Percentiles rank a stretch among this genome's conserved stretches.
These are phyloP conservation scores for Cariama cristata DNA, from an alignment of 2,113 vertebrate species.

Conservation along the genomic window DNA sequence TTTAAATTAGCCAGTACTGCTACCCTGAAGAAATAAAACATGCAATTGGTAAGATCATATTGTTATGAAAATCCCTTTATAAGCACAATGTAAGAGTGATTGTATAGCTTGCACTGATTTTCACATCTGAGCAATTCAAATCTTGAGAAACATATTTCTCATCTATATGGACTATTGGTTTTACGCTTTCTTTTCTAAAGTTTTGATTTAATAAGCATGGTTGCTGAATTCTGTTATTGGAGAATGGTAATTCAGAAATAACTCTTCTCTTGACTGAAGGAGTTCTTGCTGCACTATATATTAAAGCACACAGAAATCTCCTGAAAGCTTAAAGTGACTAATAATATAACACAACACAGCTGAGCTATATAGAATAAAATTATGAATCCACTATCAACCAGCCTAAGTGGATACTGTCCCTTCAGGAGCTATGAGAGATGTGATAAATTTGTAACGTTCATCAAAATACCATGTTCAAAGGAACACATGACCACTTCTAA, in stretches of 20 bases:
- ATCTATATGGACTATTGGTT: conserved; percentile 31
- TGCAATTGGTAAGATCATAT: not conserved
- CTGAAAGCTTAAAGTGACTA: not conserved
- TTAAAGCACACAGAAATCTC: not conserved
- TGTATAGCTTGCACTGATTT: conserved; percentile 16
- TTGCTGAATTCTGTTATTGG: conserved; percentile 38
- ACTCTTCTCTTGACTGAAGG: not conserved
- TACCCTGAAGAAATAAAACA: conserved; percentile 23
- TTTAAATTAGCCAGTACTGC: not conserved
- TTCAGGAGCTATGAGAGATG: not conserved
- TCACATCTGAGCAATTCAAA: conserved; percentile 38
- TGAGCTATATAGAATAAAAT: not conserved
- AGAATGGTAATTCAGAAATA: conserved; percentile 40
- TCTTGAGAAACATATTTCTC: conserved; percentile 47
- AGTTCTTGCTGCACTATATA: not conserved
- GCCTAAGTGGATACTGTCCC: not conserved
- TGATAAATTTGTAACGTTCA: not conserved
- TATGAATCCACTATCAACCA: not conserved
- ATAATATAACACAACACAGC: not conserved
- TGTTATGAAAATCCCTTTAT: conserved; percentile 20
- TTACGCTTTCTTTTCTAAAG: conserved; percentile 49
- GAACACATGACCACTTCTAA: not conserved
- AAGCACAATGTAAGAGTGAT: not conserved
- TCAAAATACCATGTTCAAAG: not conserved
- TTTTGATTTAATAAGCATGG: conserved; percentile 61